These are phyloP conservation scores for Pyralis farinalis DNA, from an alignment of 2,888 invertebrate species.

Conservation along the genomic window DNA sequence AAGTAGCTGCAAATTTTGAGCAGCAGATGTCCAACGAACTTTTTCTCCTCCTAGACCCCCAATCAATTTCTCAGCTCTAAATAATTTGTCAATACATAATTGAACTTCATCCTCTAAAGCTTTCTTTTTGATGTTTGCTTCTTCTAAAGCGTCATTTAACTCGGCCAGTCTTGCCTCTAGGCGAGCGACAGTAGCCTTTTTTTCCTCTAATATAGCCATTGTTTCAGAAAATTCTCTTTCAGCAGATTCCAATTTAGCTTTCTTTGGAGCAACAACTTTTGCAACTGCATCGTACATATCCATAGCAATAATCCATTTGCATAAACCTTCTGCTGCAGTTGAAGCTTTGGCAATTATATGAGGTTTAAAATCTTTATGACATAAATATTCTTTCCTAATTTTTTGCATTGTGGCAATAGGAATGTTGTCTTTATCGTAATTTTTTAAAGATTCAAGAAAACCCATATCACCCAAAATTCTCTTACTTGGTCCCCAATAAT, in stretches of 20 bases:
- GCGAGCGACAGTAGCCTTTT: constrained; percentile 87
- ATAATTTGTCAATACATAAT: constrained; percentile 91
- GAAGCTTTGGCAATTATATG: constrained; percentile 92
- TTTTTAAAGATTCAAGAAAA: constrained; percentile 87
- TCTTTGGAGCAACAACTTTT: constrained; percentile 92
- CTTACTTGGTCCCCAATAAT: constrained; percentile 94
- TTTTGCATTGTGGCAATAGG: constrained; percentile 86
- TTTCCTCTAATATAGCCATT: constrained; percentile 92
- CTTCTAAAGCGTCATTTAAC: constrained; percentile 84
- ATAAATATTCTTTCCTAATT: constrained; percentile 87
- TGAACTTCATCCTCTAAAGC: constrained; percentile 87
- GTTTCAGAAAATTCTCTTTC: constrained; percentile 91
- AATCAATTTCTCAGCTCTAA: constrained; percentile 93
- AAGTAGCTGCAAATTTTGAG: constrained; percentile 86
- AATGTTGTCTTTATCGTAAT: constrained; percentile 93
- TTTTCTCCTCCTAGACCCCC: constrained; percentile 94
- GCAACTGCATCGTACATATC: constrained; percentile 93
- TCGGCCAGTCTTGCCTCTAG: constrained; percentile 89
- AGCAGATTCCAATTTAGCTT: constrained; percentile 88
- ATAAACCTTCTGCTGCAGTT: constrained; percentile 95
- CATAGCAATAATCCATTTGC: constrained; percentile 95
- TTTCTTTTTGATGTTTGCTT: constrained; percentile 84
- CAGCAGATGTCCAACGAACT: constrained; percentile 90
- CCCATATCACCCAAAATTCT: constrained; percentile 90
- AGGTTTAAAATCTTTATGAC: constrained; percentile 90